Evolutionary conservation across 2,113 vertebrate species (phyloP), one percentile per base, ranked within the genome.

Genomic region (Phaethon lepturus): DNA sequence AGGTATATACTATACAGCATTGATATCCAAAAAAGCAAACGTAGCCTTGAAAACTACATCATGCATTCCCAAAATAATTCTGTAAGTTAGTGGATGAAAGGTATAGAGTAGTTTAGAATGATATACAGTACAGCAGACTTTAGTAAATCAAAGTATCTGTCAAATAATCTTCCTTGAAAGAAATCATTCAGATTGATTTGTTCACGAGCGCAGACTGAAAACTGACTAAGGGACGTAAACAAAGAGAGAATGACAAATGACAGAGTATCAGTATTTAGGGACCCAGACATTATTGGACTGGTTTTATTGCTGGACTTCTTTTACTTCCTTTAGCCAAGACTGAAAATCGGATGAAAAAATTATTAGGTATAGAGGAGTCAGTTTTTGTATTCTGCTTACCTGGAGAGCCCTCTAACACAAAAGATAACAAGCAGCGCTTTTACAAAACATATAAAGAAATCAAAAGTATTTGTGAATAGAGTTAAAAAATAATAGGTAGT

Each of bases 171-270:
- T 77, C 76, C 94, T 93, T 95, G 72, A 91, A 97, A 96, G 88
- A 97, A 94, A 93, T 88, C 67, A 95, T 79, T 95, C 79, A 78
- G 75, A 93, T 73, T 81, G 76, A 81, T 88, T 96, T 91, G 93
- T 94, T 95, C 74, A 75, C 55, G 44, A 88, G 71, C 89, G 77
- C 59, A 90, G 50, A 49, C 31, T 77, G 81, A 67, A 88, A 82
- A 95, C 53, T 86, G 52, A 83, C 81, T 67, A 74, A 86, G 90
- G 87, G 29, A 74, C 75, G 52, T 66, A 84, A 95, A 95, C 69
- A 92, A 80, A 31, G 11, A 71, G 35, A 31, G 73, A 89, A 82
- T 66, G 83, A 96, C 49, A 94, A 97, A 93, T 12, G 28, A 44
- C 64, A 69, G 29, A 31, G 16, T 47, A 66, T 42, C 73, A 49